Percentiles rank a stretch among this genome's conserved stretches.
Evolutionary conservation across 2,797 vertebrate species (phyloP).

Genomic region (Gadopsis bispinosus): DNA sequence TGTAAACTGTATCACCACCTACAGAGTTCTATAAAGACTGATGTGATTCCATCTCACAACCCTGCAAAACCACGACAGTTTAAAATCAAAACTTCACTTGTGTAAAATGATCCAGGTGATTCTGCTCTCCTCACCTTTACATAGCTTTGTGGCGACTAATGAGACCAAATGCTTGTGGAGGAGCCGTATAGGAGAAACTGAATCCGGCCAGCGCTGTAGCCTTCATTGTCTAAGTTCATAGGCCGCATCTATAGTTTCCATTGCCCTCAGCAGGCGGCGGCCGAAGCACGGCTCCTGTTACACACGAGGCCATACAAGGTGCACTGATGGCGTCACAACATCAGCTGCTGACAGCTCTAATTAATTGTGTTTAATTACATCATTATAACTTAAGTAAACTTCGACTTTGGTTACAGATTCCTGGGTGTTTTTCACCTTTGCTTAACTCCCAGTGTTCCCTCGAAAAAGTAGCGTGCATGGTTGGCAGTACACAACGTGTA

Average conservation of each 20-base stretch:
- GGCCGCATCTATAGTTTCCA: constrained; percentile 68
- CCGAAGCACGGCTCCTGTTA: constrained; percentile 53
- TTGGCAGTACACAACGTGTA: neutral
- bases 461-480: neutral
- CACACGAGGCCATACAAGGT: constrained; percentile 21
- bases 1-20: neutral
- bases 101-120: constrained; percentile 6
- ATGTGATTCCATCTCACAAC: constrained; percentile 9
- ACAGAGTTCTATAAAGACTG: neutral
- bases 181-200: constrained; percentile 55
- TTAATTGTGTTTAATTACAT: constrained; percentile 61
- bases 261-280: constrained; percentile 49
- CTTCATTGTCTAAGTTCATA: constrained; percentile 62
- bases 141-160: constrained; percentile 24
- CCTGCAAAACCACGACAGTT: neutral
- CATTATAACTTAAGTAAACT: constrained; percentile 31
- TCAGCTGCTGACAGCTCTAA: constrained; percentile 36
- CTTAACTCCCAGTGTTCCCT: constrained; percentile 23
- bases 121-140: constrained; percentile 5
- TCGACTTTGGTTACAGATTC: constrained; percentile 35
- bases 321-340: constrained; percentile 24
- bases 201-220: constrained; percentile 31
- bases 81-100: neutral
- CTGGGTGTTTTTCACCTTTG: constrained; percentile 40
- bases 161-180: constrained; percentile 54